A percentile compares a stretch with the other conserved stretches of the same genome.
These are phyloP conservation scores for Dusona sp. DNA, from an alignment of 2,888 invertebrate genomes.

Conservation along the genomic window DNA sequence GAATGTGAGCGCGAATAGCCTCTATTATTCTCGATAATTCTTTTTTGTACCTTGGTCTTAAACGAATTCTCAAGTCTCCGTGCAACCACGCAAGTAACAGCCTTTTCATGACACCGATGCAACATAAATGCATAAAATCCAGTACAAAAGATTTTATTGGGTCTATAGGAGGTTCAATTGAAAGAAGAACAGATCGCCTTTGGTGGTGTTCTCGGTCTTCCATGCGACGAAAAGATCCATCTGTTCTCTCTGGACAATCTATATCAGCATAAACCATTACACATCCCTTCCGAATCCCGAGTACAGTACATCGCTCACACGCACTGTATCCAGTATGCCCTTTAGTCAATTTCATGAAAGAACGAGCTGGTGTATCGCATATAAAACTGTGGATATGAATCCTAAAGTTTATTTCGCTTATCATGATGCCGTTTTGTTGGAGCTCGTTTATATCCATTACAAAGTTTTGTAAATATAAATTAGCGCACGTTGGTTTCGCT, in stretches of 20 bases:
- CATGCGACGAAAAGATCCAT: slow-evolving; percentile 56
- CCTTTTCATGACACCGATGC: slow-evolving; percentile 50
- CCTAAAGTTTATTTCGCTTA: slow-evolving; percentile 17
- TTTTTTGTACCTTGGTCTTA: slow-evolving; percentile 6
- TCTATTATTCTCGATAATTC: slow-evolving; percentile 32
- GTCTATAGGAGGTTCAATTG: slow-evolving; percentile 47
- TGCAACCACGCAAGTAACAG: slow-evolving; percentile 31
- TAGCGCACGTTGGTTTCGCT: slow-evolving; percentile 47
- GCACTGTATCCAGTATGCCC: slow-evolving; percentile 56
- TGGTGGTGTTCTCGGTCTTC: slow-evolving; percentile 62
- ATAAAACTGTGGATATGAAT: slow-evolving; percentile 57
- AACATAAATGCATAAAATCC: slow-evolving; percentile 65
- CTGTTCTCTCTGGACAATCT: slow-evolving; percentile 37
- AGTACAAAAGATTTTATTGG: slow-evolving; percentile 53
- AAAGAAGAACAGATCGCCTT: slow-evolving; percentile 38
- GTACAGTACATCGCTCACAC: slow-evolving; percentile 56
- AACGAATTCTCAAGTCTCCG: not conserved
- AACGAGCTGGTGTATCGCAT: slow-evolving; percentile 62
- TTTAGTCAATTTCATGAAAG: slow-evolving; percentile 57
- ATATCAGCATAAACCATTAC: slow-evolving; percentile 37
- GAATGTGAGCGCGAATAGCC: slow-evolving; percentile 47
- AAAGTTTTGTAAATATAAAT: slow-evolving; percentile 56
- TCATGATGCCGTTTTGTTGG: slow-evolving; percentile 24
- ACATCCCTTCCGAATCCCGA: slow-evolving; percentile 5
- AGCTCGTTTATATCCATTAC: slow-evolving; percentile 54